phyloP scores from a whole-genome alignment of 2,113 vertebrate genomes.

The Dromas ardeola region DNA sequence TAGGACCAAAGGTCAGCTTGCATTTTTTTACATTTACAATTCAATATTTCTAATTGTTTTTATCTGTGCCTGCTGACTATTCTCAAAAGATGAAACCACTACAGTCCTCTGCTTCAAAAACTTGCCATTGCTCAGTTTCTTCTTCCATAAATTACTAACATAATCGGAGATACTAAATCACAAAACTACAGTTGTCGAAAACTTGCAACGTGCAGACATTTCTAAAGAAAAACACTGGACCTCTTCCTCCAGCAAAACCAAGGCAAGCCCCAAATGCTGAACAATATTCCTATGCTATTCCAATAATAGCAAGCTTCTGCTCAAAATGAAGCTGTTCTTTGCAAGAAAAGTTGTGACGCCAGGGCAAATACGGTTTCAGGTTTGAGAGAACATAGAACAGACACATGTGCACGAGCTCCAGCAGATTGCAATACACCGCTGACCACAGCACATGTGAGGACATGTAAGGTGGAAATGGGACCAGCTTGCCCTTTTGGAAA shows the following conservation, averaged over 20 bases:
- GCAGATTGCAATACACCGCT: not conserved
- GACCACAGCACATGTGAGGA: accelerated
- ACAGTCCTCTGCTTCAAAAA: not conserved
- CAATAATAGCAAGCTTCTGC: not conserved
- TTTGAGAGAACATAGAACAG: not conserved
- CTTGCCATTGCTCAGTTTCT: not conserved
- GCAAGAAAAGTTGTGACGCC: not conserved
- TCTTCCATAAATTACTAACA: not conserved
- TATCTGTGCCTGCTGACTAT: not conserved
- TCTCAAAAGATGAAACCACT: not conserved
- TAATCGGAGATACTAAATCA: not conserved
- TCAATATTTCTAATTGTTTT: not conserved
- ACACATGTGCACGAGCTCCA: accelerated
- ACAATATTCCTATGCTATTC: not conserved
- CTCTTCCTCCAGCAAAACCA: not conserved
- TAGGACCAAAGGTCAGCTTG: not conserved
- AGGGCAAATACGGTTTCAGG: not conserved
- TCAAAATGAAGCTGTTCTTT: not conserved
- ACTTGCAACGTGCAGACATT: not conserved
- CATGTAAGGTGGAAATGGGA: not conserved
- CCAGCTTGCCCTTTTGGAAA: not conserved
- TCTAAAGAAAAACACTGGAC: not conserved
- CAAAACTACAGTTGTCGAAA: not conserved
- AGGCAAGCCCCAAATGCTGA: not conserved
- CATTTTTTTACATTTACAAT: not conserved